Evolutionary conservation across 2,888 invertebrate species (phyloP).

Genomic region (Nomada fabriciana): DNA sequence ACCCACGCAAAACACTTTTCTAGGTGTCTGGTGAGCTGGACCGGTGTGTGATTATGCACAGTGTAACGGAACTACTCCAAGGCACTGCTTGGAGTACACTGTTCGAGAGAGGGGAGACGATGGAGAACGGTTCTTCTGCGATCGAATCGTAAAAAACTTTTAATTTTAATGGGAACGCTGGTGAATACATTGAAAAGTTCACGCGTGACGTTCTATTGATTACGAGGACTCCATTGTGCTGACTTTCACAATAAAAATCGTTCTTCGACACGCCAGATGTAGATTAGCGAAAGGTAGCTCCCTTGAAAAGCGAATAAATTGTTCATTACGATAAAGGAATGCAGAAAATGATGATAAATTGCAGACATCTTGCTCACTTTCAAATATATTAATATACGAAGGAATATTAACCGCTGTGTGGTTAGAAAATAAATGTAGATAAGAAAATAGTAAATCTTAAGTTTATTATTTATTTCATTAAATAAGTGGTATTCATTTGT

Average conservation of each 20-base stretch:
- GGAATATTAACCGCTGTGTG: neutral
- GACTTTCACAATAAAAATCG: conserved; percentile 30
- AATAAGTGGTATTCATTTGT: too few species aligned
- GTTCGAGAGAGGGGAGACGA: conserved; percentile 27
- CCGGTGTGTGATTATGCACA: conserved; percentile 41
- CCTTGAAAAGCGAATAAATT: conserved; percentile 6
- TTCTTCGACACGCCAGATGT: conserved; percentile 15
- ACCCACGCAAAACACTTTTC: conserved; percentile 33
- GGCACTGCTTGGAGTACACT: conserved; percentile 29
- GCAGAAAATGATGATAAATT: neutral
- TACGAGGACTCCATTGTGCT: conserved; percentile 5
- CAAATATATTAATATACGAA: too few species aligned
- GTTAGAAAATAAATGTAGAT: too few species aligned
- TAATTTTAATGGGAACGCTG: conserved; percentile 26
- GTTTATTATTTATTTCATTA: too few species aligned
- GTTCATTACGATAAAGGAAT: neutral
- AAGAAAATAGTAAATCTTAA: too few species aligned
- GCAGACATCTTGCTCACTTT: neutral
- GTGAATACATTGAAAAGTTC: conserved; percentile 16
- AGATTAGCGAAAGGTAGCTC: conserved; percentile 16
- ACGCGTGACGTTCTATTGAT: conserved; percentile 14
- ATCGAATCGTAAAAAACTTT: conserved; percentile 33
- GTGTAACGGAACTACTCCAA: conserved; percentile 54
- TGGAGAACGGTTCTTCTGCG: conserved; percentile 38
- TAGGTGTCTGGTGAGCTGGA: conserved; percentile 23